Evolutionary conservation across 2,113 vertebrate genomes (phyloP).

Genomic region (Chionis minor): DNA sequence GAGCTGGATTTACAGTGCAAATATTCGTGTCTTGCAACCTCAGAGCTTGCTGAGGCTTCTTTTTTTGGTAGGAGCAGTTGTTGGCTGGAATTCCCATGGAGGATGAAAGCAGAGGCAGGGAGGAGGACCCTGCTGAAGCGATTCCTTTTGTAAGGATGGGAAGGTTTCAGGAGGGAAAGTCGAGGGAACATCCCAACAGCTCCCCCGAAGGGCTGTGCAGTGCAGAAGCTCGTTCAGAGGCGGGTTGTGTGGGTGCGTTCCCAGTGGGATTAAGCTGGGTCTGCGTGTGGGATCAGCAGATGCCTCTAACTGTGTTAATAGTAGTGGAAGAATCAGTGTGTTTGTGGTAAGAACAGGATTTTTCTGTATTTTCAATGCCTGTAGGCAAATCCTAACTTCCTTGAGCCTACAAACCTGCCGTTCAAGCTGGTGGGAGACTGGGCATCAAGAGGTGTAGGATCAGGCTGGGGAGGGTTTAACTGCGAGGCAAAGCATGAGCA

Average conservation of each 20-base stretch:
- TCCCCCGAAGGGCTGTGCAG: background rate
- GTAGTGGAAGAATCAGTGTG: background rate
- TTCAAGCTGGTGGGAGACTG: background rate
- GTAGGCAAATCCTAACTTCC: background rate
- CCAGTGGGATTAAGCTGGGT: background rate
- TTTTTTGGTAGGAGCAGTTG: constrained; percentile 19
- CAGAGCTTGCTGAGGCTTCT: constrained; percentile 1
- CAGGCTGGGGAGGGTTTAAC: background rate
- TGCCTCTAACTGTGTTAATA: background rate
- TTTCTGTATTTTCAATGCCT: background rate
- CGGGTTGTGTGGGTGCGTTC: background rate
- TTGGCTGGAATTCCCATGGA: constrained; percentile 20
- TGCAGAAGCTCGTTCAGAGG: background rate
- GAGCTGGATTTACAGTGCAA: constrained; percentile 28
- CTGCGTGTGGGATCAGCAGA: background rate
- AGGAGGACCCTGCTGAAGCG: background rate
- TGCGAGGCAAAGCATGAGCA: background rate
- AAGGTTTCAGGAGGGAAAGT: background rate
- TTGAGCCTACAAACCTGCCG: background rate
- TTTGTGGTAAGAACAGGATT: background rate
- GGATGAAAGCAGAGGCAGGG: background rate
- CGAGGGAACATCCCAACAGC: background rate
- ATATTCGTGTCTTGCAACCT: background rate
- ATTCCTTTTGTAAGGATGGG: background rate
- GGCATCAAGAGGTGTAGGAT: background rate